A percentile compares a stretch with the other conserved stretches of the same genome.
These are phyloP conservation scores for Apotomis capreana DNA, from an alignment of 2,888 invertebrate species.

Conservation along the genomic window DNA sequence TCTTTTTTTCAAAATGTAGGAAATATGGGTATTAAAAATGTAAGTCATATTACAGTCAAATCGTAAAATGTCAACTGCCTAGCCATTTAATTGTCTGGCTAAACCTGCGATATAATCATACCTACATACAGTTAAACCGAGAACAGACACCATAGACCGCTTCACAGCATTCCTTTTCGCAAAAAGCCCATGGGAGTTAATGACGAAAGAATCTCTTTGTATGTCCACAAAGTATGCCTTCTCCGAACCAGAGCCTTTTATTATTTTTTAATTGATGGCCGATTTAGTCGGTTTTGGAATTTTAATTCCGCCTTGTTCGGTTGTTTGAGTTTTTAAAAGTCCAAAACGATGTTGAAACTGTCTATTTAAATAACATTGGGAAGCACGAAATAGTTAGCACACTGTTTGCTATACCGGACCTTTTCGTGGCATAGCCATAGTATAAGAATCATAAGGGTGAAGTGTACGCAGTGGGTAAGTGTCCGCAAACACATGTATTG, in stretches of 20 bases:
- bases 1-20: too few species aligned
- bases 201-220: conserved; percentile 22
- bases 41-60: too few species aligned
- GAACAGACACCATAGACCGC: conserved; percentile 11
- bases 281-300: conserved; percentile 21
- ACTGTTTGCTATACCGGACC: too few species aligned
- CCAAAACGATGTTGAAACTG: background rate
- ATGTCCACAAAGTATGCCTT: conserved; percentile 2
- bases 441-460: too few species aligned
- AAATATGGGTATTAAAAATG: too few species aligned
- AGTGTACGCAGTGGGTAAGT: too few species aligned
- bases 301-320: conserved; percentile 16
- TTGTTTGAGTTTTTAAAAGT: conserved; percentile 18
- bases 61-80: too few species aligned
- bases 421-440: too few species aligned
- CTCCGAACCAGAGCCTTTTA: conserved; percentile 1
- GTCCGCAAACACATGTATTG: too few species aligned
- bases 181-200: conserved; percentile 11
- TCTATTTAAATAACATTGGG: background rate
- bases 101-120: background rate
- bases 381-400: too few species aligned
- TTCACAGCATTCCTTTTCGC: conserved; percentile 1
- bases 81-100: too few species aligned
- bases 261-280: conserved; percentile 22
- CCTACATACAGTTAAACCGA: background rate